phyloP scores from a whole-genome alignment of 1,140 invertebrate species.

The Caenorhabditis briggsae region DNA sequence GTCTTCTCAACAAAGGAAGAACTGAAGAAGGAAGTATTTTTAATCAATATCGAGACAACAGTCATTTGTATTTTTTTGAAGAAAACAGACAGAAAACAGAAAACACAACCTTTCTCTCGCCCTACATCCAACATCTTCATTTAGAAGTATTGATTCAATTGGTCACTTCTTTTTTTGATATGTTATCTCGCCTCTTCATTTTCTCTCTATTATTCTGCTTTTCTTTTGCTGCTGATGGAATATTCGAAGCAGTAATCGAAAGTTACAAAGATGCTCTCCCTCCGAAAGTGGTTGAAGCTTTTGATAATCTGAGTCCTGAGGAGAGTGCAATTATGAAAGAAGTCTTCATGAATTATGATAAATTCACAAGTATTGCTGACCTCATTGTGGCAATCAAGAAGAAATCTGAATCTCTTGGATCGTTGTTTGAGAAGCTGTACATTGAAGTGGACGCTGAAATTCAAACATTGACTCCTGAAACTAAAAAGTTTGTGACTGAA shows the following conservation, averaged over 20 bases:
- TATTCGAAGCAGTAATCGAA: slow-evolving; percentile 43
- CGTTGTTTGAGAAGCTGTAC: slow-evolving; percentile 32
- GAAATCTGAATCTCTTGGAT: slow-evolving; percentile 33
- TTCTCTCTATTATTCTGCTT: neutral
- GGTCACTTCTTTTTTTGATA: neutral
- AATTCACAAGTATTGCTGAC: slow-evolving; percentile 44
- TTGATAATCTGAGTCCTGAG: slow-evolving; percentile 44
- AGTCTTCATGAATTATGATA: slow-evolving; percentile 51
- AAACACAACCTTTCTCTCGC: neutral
- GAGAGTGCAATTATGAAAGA: slow-evolving; percentile 49
- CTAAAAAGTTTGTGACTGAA: slow-evolving; percentile 42
- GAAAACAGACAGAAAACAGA: neutral
- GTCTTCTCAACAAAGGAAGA: neutral
- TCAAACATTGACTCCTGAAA: slow-evolving; percentile 38
- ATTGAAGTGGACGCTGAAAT: slow-evolving; percentile 50
- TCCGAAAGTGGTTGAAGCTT: slow-evolving; percentile 13
- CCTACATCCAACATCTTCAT: slow-evolving; percentile 18
- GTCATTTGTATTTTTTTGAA: slow-evolving; percentile 17
- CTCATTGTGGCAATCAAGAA: slow-evolving; percentile 46
- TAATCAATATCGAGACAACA: neutral
- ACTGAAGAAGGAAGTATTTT: neutral
- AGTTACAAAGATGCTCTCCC: slow-evolving; percentile 51
- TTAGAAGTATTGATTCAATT: slow-evolving; percentile 12
- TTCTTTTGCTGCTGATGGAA: slow-evolving; percentile 31
- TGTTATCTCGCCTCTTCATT: neutral